These are phyloP conservation scores for Brenthis hecate DNA, from an alignment of 2,888 invertebrate species.

Conservation along the genomic window DNA sequence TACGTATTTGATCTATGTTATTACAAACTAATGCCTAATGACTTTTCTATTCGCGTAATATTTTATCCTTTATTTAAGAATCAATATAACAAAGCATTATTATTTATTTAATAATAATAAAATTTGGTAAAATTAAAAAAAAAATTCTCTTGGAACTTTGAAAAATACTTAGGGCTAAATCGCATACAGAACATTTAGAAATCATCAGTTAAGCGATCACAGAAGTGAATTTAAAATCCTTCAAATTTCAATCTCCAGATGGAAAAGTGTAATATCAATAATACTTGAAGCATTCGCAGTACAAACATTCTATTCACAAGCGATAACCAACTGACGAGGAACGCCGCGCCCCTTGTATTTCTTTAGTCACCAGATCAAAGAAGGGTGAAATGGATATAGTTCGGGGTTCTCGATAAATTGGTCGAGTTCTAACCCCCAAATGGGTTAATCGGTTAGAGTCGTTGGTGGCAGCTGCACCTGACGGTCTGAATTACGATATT, in stretches of 20 bases:
- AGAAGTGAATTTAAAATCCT: slow-evolving; percentile 11
- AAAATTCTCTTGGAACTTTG: too few species aligned
- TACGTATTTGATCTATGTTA: too few species aligned
- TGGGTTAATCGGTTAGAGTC: slow-evolving; percentile 77
- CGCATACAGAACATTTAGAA: neutral
- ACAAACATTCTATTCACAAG: slow-evolving; percentile 64
- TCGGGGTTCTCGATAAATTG: slow-evolving; percentile 50
- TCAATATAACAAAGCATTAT: too few species aligned
- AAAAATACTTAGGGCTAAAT: too few species aligned
- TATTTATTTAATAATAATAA: too few species aligned
- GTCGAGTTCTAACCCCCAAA: slow-evolving; percentile 53
- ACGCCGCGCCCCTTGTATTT: slow-evolving; percentile 43
- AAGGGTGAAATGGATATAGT: slow-evolving; percentile 41
- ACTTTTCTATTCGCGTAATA: too few species aligned
- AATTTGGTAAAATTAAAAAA: too few species aligned
- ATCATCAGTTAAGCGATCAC: slow-evolving; percentile 16
- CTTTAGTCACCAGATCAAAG: slow-evolving; percentile 34
- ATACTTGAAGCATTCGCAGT: slow-evolving; percentile 65
- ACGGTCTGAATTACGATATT: slow-evolving; percentile 75
- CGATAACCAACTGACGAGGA: slow-evolving; percentile 45
- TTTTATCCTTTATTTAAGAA: too few species aligned
- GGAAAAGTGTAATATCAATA: slow-evolving; percentile 61
- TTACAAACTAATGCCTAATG: too few species aligned
- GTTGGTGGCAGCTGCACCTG: slow-evolving; percentile 74
- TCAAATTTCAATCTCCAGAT: slow-evolving; percentile 38